Percentiles rank a stretch among this genome's conserved stretches.
Evolutionary conservation across 1,140 invertebrate genomes (phyloP).

Genomic region (Solenopsis fugax): DNA sequence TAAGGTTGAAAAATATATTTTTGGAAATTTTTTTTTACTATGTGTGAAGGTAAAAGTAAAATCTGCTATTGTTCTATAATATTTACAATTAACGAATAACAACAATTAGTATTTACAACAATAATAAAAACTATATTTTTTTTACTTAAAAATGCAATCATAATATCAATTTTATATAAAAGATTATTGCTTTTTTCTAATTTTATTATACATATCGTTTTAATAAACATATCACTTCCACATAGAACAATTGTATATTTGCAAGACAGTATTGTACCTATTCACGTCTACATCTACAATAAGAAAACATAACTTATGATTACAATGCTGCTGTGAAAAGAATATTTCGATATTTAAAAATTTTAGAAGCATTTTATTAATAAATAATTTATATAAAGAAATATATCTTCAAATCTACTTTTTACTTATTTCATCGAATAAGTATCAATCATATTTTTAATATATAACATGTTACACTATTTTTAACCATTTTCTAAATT

Average conservation of each 20-base stretch:
- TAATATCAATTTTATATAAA: not conserved
- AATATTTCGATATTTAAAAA: not conserved
- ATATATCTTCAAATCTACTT: not conserved
- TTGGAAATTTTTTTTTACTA: too few relatives aligned
- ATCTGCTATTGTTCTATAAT: not conserved
- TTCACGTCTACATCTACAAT: too few relatives aligned
- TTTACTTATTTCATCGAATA: not conserved
- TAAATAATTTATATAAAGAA: not conserved
- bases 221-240: not conserved
- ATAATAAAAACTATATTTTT: not conserved
- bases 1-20: too few relatives aligned
- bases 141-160: not conserved
- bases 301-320: too few relatives aligned
- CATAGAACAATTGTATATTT: not conserved
- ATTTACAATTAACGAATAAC: not conserved
- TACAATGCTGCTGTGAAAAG: not conserved
- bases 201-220: not conserved
- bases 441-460: not conserved
- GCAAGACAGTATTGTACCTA: not conserved
- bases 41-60: not conserved
- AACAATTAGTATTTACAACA: not conserved
- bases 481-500: not conserved
- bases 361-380: too few relatives aligned
- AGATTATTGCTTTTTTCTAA: too few relatives aligned
- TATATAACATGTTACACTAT: not conserved